Percentiles rank a stretch among this genome's conserved stretches.
Conservation (phyloP, 92 coral and sea anemone species). For the Desmophyllum pertusum region DNA sequence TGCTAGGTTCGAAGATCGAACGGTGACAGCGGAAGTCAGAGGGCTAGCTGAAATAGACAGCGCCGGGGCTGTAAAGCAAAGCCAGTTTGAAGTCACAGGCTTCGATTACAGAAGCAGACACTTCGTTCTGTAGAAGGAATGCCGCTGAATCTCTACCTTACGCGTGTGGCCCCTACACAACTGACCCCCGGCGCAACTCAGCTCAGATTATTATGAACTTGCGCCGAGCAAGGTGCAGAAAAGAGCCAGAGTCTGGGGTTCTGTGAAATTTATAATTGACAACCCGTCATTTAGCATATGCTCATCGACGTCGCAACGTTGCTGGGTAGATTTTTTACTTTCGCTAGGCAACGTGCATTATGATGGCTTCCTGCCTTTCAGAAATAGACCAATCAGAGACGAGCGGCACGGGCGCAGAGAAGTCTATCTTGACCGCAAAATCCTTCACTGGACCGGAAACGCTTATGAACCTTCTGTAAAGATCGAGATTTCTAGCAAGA, state of each 20-base stretch:
- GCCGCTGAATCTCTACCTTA: slow-evolving; percentile 35
- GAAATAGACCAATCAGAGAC: slow-evolving; percentile 69
- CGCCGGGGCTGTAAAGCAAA: slow-evolving; percentile 40
- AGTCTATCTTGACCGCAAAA: slow-evolving; percentile 41
- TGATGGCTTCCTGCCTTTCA: slow-evolving; percentile 79
- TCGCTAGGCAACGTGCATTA: slow-evolving; percentile 98
- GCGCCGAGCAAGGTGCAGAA: slow-evolving; percentile 47
- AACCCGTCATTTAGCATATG: slow-evolving; percentile 76
- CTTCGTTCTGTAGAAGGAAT: slow-evolving; percentile 32
- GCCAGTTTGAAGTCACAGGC: slow-evolving; percentile 48
- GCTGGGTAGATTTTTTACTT: slow-evolving; percentile 93
- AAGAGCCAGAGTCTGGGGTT: slow-evolving; percentile 36
- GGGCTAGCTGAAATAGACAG: slow-evolving; percentile 12
- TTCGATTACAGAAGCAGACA: slow-evolving; percentile 30
- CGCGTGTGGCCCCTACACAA: slow-evolving; percentile 36
- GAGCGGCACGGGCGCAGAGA: slow-evolving; percentile 59
- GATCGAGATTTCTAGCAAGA: slow-evolving; percentile 34
- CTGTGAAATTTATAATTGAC: slow-evolving; percentile 72
- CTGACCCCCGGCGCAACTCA: slow-evolving; percentile 50
- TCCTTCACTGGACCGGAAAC: slow-evolving; percentile 46
- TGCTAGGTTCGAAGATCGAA: slow-evolving; percentile 35
- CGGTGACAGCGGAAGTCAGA: slow-evolving; percentile 38
- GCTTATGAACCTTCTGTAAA: slow-evolving; percentile 11
- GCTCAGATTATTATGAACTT: slow-evolving; percentile 18
- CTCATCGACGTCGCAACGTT: slow-evolving; percentile 69